phyloP scores from a whole-genome alignment of 2,113 vertebrate species.

The Dasyornis broadbenti region DNA sequence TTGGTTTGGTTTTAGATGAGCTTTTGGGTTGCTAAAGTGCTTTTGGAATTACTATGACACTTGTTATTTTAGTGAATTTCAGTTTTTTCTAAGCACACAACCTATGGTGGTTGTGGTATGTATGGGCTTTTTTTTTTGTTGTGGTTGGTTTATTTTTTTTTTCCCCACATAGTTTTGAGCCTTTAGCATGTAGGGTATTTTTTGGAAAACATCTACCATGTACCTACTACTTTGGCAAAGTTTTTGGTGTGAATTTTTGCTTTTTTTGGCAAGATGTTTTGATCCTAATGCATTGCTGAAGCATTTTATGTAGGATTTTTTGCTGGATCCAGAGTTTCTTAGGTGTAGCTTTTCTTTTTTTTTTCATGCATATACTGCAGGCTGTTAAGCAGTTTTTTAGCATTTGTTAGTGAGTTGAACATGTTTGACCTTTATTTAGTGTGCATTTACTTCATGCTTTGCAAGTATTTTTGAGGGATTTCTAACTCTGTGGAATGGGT shows the following conservation, averaged over 20 bases:
- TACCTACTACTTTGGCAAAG: neutral
- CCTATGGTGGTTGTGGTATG: neutral
- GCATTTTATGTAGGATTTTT: neutral
- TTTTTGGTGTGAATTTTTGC: neutral
- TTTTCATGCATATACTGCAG: neutral
- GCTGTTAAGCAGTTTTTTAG: neutral
- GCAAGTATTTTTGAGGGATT: neutral
- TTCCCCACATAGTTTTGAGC: neutral
- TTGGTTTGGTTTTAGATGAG: neutral
- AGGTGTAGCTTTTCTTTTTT: neutral
- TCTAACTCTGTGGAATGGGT: neutral
- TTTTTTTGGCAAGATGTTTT: neutral
- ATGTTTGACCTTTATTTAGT: neutral
- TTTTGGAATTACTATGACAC: neutral
- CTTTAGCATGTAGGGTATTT: neutral
- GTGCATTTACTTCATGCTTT: neutral
- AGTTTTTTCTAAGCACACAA: neutral
- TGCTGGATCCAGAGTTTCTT: neutral
- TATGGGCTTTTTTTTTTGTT: neutral
- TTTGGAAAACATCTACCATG: neutral
- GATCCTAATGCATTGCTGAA: neutral
- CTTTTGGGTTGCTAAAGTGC: neutral
- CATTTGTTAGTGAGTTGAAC: neutral
- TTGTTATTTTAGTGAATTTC: neutral
- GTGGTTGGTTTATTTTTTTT: neutral